Base-by-base conservation (phyloP, 2,888 invertebrate genomes). In the Quadroppia sp. region DNA sequence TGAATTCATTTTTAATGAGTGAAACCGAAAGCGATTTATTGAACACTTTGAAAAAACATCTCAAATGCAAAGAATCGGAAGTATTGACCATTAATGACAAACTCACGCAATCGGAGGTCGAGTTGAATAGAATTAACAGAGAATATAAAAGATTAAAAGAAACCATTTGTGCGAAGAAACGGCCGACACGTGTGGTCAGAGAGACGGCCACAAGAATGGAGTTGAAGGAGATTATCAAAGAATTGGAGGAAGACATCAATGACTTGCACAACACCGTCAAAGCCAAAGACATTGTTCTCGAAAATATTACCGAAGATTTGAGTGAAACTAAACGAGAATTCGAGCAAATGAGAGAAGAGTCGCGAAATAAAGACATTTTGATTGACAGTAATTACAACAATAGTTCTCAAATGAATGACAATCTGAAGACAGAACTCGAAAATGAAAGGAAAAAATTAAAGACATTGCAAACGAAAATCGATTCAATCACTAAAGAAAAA, bases 231-330 rank as follows among this genome's bases (percentile, higher is more conserved):
- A 90, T 92, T 88, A 88, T 94, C 1, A 89, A 90, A 75, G 93
- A 94, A 77, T 84, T 94, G 78, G 94, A 94, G 83, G 90, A 87
- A 80, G 94, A 95, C 86, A 89, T 93, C 77, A 88, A 89, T 71
- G 77, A 78, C 15, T 70, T 78, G 7, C 78, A 78, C 15, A 77
- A 77, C 4, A 77, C 64, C 17, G 28, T 77, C 15, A 71, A 77
- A n/a, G 77, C 76, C 30, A 75, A 77, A 53, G 78, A 78, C 40
- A 74, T 75, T 2, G 45, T 77, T 7, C 76, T 77, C 23, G 78
- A 78, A 56, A 76, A 72, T 20, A 6, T 77, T 13, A 75, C 72
- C 45, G 78, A 77, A 59, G 78, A 78, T 28, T 36, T 78, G 53
- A 76, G 76, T 7, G 76, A 75, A 48, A 61, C 53, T 1, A 76